Base-by-base conservation (phyloP, 2,888 invertebrate species). In the Aspidapion aeneum region DNA sequence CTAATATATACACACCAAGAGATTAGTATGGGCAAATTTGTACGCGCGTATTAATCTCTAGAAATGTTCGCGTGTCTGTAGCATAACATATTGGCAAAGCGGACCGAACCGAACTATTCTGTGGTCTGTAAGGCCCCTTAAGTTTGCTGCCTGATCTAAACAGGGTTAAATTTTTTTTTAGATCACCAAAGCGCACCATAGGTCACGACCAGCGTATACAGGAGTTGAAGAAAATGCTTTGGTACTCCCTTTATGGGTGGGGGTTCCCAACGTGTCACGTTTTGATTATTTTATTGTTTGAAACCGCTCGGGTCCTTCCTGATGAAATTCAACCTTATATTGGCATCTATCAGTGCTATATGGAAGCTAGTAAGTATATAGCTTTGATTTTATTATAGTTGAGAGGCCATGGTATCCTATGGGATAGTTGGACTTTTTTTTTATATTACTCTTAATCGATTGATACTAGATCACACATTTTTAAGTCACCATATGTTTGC, bases 211-310 rank as follows among this genome's bases (percentile, higher is more conserved):
- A 78, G 80, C 66, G 82, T 18, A 77, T 76, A 55, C 80, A 82
- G 1, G 84, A 85, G 65, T 73, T 81, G 35, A 85, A 83, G 56
- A 83, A 86, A 64, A 89, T 91, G 74, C 61, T 86, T 1, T 80
- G 82, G 73, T 92, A 91, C 75, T 88, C 87, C 0, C 55, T 87
- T 1, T 90, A 90, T 75, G 90, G 90, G 1, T 92, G 90, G 90
- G 86, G 87, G 1, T 71, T 86, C 9, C 84, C 91, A 0, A 73
- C 85, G 1, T 48, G 83, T 0, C 75, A 90, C 50, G 86, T 88
- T 0, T 68, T 80, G 9, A 74, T 83, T 5, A 85, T 86, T 62
- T 82, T 85, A 59, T 73, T 84, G 1, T 77, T 87, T 61, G 88
- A 88, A 69, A 76, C 78, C 54, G 84, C 82, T 21, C 78, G 78